phyloP scores from a whole-genome alignment of 1,140 invertebrate species.

The Mactra quadrangularis region DNA sequence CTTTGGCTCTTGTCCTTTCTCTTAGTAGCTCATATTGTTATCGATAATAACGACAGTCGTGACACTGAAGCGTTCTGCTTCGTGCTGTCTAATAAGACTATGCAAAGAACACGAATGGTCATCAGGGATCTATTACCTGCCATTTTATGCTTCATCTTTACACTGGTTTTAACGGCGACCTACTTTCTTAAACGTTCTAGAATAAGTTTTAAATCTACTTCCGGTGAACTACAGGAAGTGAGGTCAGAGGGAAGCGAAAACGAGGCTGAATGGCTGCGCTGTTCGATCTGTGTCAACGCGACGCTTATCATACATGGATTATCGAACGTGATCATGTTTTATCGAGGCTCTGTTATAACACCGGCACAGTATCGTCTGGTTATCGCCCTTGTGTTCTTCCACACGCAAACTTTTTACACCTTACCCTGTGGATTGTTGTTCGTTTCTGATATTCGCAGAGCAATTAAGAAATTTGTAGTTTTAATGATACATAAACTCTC shows the following conservation, averaged over 20 bases:
- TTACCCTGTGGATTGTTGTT: conserved; percentile 15
- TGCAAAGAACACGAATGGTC: not conserved
- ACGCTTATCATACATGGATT: not conserved
- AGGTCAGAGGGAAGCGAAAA: conserved; percentile 10
- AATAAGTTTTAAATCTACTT: conserved; percentile 4
- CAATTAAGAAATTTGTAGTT: not conserved
- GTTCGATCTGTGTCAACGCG: not conserved
- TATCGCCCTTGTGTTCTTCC: not conserved
- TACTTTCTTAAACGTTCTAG: conserved; percentile 14
- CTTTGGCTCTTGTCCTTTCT: conserved; percentile 1
- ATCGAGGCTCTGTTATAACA: not conserved
- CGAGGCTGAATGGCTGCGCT: conserved; percentile 11
- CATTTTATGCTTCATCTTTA: conserved; percentile 7
- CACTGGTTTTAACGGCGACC: not conserved
- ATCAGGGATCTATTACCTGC: not conserved
- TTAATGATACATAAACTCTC: not conserved
- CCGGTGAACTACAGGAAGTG: conserved; percentile 12
- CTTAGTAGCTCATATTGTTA: conserved; percentile 6
- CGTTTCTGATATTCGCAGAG: not conserved
- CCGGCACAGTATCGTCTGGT: not conserved
- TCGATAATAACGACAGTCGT: not conserved
- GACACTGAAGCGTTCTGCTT: not conserved
- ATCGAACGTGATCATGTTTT: not conserved
- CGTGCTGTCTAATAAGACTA: not conserved
- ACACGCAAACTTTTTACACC: not conserved